Percentiles rank a stretch among this genome's conserved stretches.
These are phyloP conservation scores for Tenthredo notha DNA, from an alignment of 2,888 invertebrate genomes.

Conservation along the genomic window DNA sequence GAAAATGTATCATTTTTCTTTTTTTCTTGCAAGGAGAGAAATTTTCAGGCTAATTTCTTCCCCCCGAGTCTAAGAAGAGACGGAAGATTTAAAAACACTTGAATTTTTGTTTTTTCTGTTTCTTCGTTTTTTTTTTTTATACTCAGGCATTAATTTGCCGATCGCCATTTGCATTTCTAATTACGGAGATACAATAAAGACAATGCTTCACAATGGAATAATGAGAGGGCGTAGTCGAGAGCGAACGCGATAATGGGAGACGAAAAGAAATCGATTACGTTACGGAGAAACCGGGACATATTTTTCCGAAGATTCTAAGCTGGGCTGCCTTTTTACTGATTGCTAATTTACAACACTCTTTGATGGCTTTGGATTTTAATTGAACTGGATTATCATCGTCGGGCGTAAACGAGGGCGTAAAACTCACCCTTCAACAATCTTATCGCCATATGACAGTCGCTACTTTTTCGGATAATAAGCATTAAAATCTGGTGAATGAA, in stretches of 20 bases:
- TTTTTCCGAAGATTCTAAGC: not conserved
- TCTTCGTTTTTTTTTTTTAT: not conserved
- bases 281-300: not conserved
- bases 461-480: not conserved
- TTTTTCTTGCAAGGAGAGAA: not conserved
- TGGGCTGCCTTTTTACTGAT: not conserved
- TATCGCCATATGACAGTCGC: slow-evolving; percentile 33
- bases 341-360: slow-evolving; percentile 31
- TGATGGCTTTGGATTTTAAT: slow-evolving; percentile 28
- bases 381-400: slow-evolving; percentile 18
- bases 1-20: not conserved
- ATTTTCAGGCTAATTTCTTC: not conserved
- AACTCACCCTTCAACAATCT: not conserved
- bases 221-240: slow-evolving; percentile 25
- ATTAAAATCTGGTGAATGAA: not conserved
- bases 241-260: slow-evolving; percentile 18
- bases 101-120: not conserved
- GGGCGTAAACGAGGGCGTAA: not conserved
- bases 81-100: not conserved
- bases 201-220: not conserved
- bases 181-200: slow-evolving; percentile 6
- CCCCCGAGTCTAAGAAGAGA: not conserved
- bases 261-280: slow-evolving; percentile 1
- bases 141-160: not conserved
- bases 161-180: slow-evolving; percentile 30